Percentiles rank a stretch among this genome's conserved stretches.
Evolutionary conservation across 1,140 invertebrate species (phyloP).

Genomic region (Hycleus phaleratus): DNA sequence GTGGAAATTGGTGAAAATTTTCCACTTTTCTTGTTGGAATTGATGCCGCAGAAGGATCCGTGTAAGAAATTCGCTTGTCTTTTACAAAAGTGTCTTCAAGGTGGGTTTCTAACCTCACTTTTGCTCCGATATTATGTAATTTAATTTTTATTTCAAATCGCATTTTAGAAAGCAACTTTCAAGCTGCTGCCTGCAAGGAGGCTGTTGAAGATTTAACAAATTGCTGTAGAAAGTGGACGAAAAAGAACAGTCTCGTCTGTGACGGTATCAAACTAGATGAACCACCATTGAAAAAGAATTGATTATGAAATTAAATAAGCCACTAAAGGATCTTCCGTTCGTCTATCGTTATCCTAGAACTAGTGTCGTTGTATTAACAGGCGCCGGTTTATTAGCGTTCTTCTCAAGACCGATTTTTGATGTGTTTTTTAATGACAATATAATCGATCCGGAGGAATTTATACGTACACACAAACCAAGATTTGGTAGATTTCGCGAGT

Average conservation of each 20-base stretch:
- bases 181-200: slow-evolving; percentile 52
- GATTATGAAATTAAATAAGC: slow-evolving; percentile 27
- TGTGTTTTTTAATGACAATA: slow-evolving; percentile 42
- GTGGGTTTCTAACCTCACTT: slow-evolving; percentile 40
- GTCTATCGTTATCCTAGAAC: slow-evolving; percentile 47
- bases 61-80: slow-evolving; percentile 68
- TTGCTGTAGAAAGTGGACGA: slow-evolving; percentile 55
- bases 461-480: slow-evolving; percentile 16
- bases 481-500: background rate
- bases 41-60: slow-evolving; percentile 51
- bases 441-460: slow-evolving; percentile 21
- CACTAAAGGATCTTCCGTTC: slow-evolving; percentile 35
- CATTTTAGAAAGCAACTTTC: slow-evolving; percentile 56
- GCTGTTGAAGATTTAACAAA: slow-evolving; percentile 56
- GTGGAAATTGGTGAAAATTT: too few species aligned
- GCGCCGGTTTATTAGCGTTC: slow-evolving; percentile 46
- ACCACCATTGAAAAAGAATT: slow-evolving; percentile 17
- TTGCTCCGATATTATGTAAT: slow-evolving; percentile 7
- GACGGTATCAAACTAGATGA: slow-evolving; percentile 52
- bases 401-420: slow-evolving; percentile 67
- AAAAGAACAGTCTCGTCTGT: slow-evolving; percentile 51
- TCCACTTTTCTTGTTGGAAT: too few species aligned
- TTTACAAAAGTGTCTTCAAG: slow-evolving; percentile 66
- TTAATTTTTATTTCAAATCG: slow-evolving; percentile 13
- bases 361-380: slow-evolving; percentile 44